Base-by-base conservation (phyloP, 2,888 invertebrate species). In the Platycheirus rosarum region DNA sequence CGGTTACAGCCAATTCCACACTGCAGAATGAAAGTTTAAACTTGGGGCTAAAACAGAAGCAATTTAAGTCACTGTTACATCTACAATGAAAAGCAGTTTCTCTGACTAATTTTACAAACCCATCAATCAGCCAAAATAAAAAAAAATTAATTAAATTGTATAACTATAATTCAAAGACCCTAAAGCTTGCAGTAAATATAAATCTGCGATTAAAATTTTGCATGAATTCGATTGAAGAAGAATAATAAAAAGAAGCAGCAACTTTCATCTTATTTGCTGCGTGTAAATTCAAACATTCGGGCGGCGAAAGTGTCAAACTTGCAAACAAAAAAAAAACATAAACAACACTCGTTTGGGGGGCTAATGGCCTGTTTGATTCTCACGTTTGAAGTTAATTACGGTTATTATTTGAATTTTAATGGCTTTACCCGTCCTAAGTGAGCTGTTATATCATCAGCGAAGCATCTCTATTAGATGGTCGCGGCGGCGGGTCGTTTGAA, bases 1-100 rank as follows among this genome's bases (percentile, higher is more conserved):
- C 75, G 4, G 49, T 1, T 44, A 40, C 40, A 48, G 46, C 37
- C 26, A 26, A n/a, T n/a, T n/a, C n/a, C n/a, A n/a, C n/a, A n/a
- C n/a, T 29, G 75, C 62, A 57, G 69, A 76, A 76, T 69, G 75
- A 76, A 76, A 76, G 75, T 69, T 66, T 66, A 57, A 62, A 44
- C 63, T 37, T 44, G 49, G 62, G 55, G 46, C 13, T 40, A 53
- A 26, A 23, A 49, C 49, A 40, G 37, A 40, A 40, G 37, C 37
- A 2, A 13, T 13, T 40, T 40, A 13, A n/a, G 13, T 40, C 37
- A 13, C 13, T 40, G n/a, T 13, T 13, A 1, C 37, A 13, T 13
- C 37, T n/a, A n/a, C n/a, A n/a, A n/a, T n/a, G n/a, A n/a, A 13
- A 13, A 40, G n/a, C 7, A 40, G 37, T 40, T 40, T 40, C 37